Percentiles rank a stretch among this genome's conserved stretches.
phyloP scores from a whole-genome alignment of 1,140 invertebrate species.

The Apis mellifera region Amel_HAv3.1 CM009934.2:880001-880500 shows the following conservation, averaged over 20 bases:
- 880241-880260: too few relatives aligned
- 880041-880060: slow-evolving; percentile 26
- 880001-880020: slow-evolving; percentile 50
- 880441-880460: too few relatives aligned
- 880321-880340: background rate
- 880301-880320: background rate
- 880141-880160: background rate
- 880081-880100: slow-evolving; percentile 53
- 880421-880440: too few relatives aligned
- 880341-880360: background rate
- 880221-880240: slow-evolving; percentile 3
- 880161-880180: too few relatives aligned
- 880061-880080: slow-evolving; percentile 62
- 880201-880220: background rate
- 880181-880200: too few relatives aligned
- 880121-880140: slow-evolving; percentile 17
- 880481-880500: too few relatives aligned
- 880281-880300: background rate
- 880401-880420: too few relatives aligned
- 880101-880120: background rate
- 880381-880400: too few relatives aligned
- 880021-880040: slow-evolving; percentile 45
- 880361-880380: background rate
- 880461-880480: too few relatives aligned
- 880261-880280: too few relatives aligned